Evolutionary conservation across 2,888 invertebrate species (phyloP).

Genomic region (Leptinotarsa peninsularis): DNA sequence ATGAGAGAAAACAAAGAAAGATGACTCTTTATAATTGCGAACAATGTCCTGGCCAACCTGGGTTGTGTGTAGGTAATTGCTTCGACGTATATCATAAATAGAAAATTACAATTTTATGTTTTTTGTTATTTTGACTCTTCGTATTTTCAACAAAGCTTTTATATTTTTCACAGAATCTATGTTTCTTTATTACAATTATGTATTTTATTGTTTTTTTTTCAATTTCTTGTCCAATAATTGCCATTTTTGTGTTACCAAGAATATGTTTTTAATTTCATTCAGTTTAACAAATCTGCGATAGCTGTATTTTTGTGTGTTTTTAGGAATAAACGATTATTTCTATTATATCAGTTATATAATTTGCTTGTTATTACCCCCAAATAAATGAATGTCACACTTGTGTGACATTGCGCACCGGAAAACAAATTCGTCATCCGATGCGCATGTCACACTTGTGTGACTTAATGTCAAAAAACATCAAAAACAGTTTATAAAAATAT

Average conservation of each 20-base stretch:
- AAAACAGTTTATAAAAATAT: not conserved
- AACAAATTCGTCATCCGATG: slow-evolving; percentile 1
- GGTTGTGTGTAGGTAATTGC: not conserved
- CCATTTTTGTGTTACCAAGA: not conserved
- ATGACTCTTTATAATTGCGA: slow-evolving; percentile 12
- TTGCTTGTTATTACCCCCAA: slow-evolving; percentile 1
- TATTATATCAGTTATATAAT: slow-evolving; percentile 1
- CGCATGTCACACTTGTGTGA: not conserved
- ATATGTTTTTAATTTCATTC: slow-evolving; percentile 1
- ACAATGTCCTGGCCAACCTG: not conserved
- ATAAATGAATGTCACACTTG: not conserved
- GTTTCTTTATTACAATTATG: not conserved
- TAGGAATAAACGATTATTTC: not conserved
- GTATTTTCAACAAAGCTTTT: not conserved
- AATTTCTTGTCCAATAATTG: not conserved
- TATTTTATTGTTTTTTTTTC: not conserved
- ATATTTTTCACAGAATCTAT: slow-evolving; percentile 1
- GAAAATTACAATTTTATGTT: slow-evolving; percentile 1
- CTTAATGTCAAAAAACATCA: slow-evolving; percentile 1
- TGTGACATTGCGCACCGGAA: slow-evolving; percentile 1
- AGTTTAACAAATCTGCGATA: not conserved
- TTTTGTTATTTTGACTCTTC: slow-evolving; percentile 1
- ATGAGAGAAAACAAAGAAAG: not conserved
- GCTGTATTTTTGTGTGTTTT: slow-evolving; percentile 1
- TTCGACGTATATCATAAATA: slow-evolving; percentile 1